Conservation (phyloP, 1,140 invertebrate genomes). For the Carposina sasakii region DNA sequence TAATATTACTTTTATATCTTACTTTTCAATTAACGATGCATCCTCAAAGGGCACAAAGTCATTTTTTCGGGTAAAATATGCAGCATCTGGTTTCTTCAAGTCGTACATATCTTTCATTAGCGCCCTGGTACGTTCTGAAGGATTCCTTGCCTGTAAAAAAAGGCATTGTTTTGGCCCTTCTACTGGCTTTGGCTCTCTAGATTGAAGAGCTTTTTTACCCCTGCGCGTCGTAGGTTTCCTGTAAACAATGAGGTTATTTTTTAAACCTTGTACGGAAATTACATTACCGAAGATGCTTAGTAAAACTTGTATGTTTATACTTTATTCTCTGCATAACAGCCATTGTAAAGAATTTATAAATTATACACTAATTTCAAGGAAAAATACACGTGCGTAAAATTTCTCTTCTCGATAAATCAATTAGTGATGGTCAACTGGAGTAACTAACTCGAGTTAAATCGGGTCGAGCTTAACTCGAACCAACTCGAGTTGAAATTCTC, state of each 20-base stretch:
- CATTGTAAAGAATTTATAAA: constrained; percentile 39
- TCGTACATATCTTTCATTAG: constrained; percentile 91
- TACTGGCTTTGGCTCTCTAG: constrained; percentile 88
- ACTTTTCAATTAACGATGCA: constrained; percentile 84
- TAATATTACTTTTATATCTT: too few species aligned
- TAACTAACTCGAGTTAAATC: too few species aligned
- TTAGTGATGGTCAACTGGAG: too few species aligned
- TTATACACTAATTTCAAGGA: too few species aligned
- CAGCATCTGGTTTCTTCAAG: constrained; percentile 89
- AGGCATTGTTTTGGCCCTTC: constrained; percentile 91
- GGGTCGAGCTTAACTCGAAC: too few species aligned
- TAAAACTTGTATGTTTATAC: constrained; percentile 28
- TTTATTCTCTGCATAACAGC: constrained; percentile 66
- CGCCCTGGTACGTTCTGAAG: constrained; percentile 82
- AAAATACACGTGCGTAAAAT: too few species aligned
- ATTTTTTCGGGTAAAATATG: constrained; percentile 86
- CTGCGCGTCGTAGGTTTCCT: constrained; percentile 92
- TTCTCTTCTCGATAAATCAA: too few species aligned
- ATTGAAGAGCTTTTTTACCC: constrained; percentile 88
- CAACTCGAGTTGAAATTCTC: too few species aligned
- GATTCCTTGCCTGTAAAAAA: constrained; percentile 89
- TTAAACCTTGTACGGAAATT: background rate
- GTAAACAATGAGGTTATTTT: constrained; percentile 33
- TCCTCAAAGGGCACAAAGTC: constrained; percentile 92
- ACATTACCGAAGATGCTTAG: constrained; percentile 4